Percentiles rank a stretch among this genome's conserved stretches.
Conservation (phyloP, 1,140 invertebrate species). For the Megalonaias nervosa region DNA sequence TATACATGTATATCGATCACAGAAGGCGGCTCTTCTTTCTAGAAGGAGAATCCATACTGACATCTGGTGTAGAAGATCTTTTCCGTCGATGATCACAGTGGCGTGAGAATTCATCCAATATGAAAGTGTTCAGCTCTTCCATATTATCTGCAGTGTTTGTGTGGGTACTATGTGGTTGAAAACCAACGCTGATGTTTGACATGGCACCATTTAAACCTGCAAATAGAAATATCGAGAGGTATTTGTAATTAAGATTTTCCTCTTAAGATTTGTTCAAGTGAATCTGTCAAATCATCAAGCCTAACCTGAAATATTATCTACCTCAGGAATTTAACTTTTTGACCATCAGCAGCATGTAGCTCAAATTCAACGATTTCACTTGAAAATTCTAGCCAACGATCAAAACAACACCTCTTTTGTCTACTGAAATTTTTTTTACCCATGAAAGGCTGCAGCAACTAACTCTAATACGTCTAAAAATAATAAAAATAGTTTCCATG, state of each 20-base stretch:
- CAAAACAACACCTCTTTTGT: not conserved
- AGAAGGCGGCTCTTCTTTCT: conserved; percentile 72
- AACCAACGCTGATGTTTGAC: conserved; percentile 69
- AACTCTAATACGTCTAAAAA: too few relatives aligned
- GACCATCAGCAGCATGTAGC: too few relatives aligned
- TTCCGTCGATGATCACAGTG: conserved; percentile 75
- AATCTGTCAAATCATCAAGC: too few relatives aligned
- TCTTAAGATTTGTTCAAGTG: too few relatives aligned
- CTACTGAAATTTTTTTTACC: not conserved
- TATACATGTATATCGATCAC: too few relatives aligned
- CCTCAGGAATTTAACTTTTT: too few relatives aligned
- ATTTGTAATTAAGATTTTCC: not conserved
- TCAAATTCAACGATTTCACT: too few relatives aligned
- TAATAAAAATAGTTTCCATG: too few relatives aligned
- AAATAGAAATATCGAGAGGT: conserved; percentile 16
- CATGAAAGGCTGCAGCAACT: not conserved
- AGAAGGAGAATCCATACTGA: conserved; percentile 80
- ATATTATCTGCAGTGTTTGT: conserved; percentile 48
- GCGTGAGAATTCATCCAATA: conserved; percentile 83
- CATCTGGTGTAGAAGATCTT: conserved; percentile 73
- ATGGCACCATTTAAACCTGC: conserved; percentile 70
- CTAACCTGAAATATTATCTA: too few relatives aligned
- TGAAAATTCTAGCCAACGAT: too few relatives aligned
- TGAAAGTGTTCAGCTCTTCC: conserved; percentile 83
- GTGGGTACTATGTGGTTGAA: conserved; percentile 42